Conservation (phyloP, 2,797 vertebrate genomes). For the Schizopygopsis malacanthus region DNA sequence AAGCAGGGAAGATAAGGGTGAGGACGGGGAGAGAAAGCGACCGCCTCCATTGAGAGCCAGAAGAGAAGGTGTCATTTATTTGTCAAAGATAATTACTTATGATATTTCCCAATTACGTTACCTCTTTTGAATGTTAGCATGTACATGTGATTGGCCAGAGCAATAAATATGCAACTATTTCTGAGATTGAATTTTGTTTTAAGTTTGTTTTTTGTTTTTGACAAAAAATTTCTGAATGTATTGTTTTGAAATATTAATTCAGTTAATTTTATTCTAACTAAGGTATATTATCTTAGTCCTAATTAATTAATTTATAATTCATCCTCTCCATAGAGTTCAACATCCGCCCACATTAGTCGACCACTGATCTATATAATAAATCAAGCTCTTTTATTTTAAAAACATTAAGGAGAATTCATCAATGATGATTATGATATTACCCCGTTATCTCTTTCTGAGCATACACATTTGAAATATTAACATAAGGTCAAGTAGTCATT, state of each 20-base stretch:
- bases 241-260: neutral
- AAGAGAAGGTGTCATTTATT: neutral
- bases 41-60: too few relatives aligned
- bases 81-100: neutral
- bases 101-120: neutral
- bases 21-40: too few relatives aligned
- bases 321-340: neutral
- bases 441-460: neutral
- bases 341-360: neutral
- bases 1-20: too few relatives aligned
- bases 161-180: neutral
- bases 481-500: constrained; percentile 13
- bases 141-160: neutral
- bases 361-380: neutral
- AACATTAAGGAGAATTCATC: neutral
- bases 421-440: neutral
- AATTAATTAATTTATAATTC: neutral
- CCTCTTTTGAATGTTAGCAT: neutral
- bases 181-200: neutral
- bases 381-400: neutral
- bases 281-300: neutral
- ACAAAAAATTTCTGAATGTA: neutral
- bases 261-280: neutral
- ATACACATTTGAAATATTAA: neutral
- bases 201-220: neutral